Conservation (phyloP, 2,113 vertebrate genomes). For the Xyrauchen texanus region DNA sequence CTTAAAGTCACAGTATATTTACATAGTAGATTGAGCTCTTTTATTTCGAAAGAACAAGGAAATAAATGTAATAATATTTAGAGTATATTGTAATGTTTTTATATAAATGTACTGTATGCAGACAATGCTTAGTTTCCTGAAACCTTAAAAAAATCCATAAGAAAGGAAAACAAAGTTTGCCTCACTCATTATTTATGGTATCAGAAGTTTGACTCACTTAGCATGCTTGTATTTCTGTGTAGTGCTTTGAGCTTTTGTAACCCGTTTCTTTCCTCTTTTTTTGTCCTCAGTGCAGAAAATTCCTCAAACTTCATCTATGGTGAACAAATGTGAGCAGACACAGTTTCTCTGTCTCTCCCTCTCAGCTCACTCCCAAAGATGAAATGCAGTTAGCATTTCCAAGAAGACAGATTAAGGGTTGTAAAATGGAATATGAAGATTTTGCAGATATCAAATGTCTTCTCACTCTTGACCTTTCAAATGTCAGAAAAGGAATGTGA, state of each 20-base stretch:
- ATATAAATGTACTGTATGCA: not conserved
- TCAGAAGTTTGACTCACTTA: conserved; percentile 8
- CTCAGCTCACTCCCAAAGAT: conserved; percentile 62
- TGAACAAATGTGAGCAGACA: conserved; percentile 28
- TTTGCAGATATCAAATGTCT: conserved; percentile 78
- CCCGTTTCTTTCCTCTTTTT: conserved; percentile 44
- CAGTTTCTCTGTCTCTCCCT: not conserved
- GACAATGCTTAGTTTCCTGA: conserved; percentile 12
- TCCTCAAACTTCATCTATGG: conserved; percentile 41
- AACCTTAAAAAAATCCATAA: not conserved
- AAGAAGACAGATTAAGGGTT: conserved; percentile 73
- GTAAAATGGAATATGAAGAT: conserved; percentile 72
- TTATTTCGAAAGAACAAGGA: too few relatives aligned
- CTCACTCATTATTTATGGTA: conserved; percentile 20
- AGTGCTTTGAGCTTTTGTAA: conserved; percentile 37
- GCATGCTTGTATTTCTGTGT: conserved; percentile 33
- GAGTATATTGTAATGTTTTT: too few relatives aligned
- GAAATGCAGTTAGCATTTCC: conserved; percentile 68
- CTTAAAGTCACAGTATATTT: too few relatives aligned
- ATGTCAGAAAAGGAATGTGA: conserved; percentile 74
- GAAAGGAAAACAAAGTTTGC: not conserved
- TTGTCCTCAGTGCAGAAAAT: conserved; percentile 16
- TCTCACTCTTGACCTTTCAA: conserved; percentile 80
- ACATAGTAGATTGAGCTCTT: too few relatives aligned
- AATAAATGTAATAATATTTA: too few relatives aligned